phyloP scores from a whole-genome alignment of 2,797 vertebrate genomes.

The Epinephelus malabaricus region DNA sequence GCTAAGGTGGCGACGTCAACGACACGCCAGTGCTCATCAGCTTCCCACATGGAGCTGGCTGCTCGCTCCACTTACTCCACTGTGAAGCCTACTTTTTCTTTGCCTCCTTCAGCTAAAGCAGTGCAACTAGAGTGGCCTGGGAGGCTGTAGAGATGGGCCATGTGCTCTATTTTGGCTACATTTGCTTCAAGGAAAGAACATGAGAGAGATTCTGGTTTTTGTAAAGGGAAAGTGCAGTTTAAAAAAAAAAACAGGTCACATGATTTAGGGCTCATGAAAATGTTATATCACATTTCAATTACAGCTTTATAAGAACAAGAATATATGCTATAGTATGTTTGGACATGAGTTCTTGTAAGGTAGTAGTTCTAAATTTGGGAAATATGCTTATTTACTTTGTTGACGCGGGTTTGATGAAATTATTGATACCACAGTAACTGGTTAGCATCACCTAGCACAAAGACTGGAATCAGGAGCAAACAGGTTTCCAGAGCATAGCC shows the following conservation, averaged over 20 bases:
- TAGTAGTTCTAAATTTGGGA: background rate
- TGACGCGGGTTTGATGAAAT: background rate
- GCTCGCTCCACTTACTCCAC: constrained; percentile 45
- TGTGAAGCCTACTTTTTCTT: constrained; percentile 16
- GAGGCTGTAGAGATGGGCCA: constrained; percentile 35
- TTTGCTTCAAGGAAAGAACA: background rate
- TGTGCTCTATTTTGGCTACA: constrained; percentile 36
- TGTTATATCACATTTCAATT: background rate
- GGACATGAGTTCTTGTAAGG: background rate
- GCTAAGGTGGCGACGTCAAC: constrained; percentile 20
- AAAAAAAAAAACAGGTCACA: no score
- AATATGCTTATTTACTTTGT: no score
- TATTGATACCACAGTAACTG: no score
- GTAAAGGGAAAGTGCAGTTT: background rate
- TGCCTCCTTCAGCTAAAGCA: constrained; percentile 37
- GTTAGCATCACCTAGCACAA: background rate
- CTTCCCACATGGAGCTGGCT: constrained; percentile 46
- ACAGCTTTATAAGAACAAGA: background rate
- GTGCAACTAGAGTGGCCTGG: constrained; percentile 50
- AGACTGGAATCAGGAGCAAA: no score
- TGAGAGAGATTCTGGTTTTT: background rate
- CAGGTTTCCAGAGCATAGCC: no score
- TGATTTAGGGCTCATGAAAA: background rate
- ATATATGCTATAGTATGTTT: background rate
- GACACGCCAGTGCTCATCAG: constrained; percentile 46